phyloP scores from a whole-genome alignment of 2,888 invertebrate species.

The Girardia tigrina region DNA sequence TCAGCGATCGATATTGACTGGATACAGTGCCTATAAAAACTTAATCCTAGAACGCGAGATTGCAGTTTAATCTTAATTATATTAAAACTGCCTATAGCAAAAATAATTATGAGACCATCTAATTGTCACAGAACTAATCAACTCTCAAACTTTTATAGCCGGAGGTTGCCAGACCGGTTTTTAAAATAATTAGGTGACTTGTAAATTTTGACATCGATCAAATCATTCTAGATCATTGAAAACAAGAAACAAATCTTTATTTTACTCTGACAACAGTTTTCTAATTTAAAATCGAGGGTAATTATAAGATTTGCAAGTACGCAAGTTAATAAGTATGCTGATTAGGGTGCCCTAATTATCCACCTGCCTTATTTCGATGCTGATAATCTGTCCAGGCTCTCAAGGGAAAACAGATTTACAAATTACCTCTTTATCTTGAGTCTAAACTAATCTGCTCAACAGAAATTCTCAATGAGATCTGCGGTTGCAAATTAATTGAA shows the following conservation, averaged over 20 bases:
- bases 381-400: constrained; percentile 5
- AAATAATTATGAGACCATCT: background rate
- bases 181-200: constrained; percentile 11
- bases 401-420: constrained; percentile 7
- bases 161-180: background rate
- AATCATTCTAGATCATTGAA: background rate
- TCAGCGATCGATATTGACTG: background rate
- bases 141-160: background rate
- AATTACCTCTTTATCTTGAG: constrained; percentile 18
- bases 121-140: constrained; percentile 1
- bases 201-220: background rate
- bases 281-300: background rate
- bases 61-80: background rate
- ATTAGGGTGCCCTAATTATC: constrained; percentile 20
- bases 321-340: constrained; percentile 18
- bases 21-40: background rate
- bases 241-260: background rate
- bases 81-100: background rate
- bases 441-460: constrained; percentile 18
- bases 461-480: constrained; percentile 16
- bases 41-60: constrained; percentile 9
- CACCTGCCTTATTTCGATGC: constrained; percentile 12
- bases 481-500: constrained; percentile 17
- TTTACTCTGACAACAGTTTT: background rate
- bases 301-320: constrained; percentile 19